Conservation (phyloP, 2,888 invertebrate species). For the Ligdia adustata region DNA sequence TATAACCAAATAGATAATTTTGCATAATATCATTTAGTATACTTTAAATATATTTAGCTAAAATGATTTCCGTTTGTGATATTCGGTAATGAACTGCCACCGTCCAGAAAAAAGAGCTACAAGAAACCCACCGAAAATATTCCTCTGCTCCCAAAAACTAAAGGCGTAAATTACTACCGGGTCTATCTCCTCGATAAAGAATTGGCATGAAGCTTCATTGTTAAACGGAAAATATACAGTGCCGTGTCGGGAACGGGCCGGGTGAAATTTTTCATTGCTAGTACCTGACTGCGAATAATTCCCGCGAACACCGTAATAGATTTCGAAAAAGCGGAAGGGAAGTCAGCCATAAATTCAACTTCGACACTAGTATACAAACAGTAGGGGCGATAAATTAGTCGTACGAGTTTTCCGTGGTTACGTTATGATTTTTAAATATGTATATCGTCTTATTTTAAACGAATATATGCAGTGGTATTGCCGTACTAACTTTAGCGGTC, state of each 20-base stretch:
- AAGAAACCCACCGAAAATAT: slow-evolving; percentile 5
- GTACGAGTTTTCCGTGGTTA: too few relatives aligned
- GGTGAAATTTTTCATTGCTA: slow-evolving; percentile 57
- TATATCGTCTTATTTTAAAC: too few relatives aligned
- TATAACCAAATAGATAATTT: too few relatives aligned
- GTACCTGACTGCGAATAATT: slow-evolving; percentile 62
- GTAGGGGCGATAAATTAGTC: slow-evolving; percentile 9
- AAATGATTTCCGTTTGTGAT: too few relatives aligned
- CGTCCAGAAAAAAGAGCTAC: slow-evolving; percentile 6
- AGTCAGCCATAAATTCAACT: slow-evolving; percentile 64
- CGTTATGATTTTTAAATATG: too few relatives aligned
- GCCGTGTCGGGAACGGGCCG: slow-evolving; percentile 38
- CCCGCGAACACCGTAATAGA: slow-evolving; percentile 65
- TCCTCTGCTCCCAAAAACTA: slow-evolving; percentile 12
- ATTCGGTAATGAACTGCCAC: neutral
- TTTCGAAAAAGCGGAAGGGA: slow-evolving; percentile 67
- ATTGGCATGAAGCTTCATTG: slow-evolving; percentile 45
- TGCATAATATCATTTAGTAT: too few relatives aligned
- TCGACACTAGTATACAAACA: slow-evolving; percentile 20
- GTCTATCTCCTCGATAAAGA: slow-evolving; percentile 30
- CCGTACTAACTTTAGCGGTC: too few relatives aligned
- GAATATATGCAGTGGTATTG: too few relatives aligned
- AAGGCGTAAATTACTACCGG: slow-evolving; percentile 14
- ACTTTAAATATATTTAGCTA: too few relatives aligned
- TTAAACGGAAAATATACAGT: slow-evolving; percentile 48